Conservation (phyloP, 2,888 invertebrate species). For the Rhagonycha lutea region DNA sequence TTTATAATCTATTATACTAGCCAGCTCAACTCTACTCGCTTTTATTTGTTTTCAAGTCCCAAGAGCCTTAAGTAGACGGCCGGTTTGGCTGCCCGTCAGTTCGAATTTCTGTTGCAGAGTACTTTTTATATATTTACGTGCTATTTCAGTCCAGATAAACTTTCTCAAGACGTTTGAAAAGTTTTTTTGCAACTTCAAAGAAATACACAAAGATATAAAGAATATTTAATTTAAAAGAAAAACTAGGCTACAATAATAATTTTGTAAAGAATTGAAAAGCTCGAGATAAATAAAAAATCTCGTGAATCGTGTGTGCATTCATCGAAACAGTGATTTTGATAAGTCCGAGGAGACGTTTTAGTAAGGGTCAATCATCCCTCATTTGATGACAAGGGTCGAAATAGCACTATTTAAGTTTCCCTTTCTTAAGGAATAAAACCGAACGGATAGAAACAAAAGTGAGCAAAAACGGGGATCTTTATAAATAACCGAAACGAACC, state of each 20-base stretch:
- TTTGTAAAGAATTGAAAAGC: neutral
- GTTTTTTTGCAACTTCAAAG: neutral
- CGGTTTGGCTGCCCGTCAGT: slow-evolving; percentile 31
- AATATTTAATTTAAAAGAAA: slow-evolving; percentile 1
- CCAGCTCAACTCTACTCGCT: slow-evolving; percentile 17
- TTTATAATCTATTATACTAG: slow-evolving; percentile 27
- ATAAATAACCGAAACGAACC: slow-evolving; percentile 3
- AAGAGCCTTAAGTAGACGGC: slow-evolving; percentile 18
- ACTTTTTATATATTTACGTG: slow-evolving; percentile 34
- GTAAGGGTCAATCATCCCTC: slow-evolving; percentile 47
- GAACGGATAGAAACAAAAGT: slow-evolving; percentile 14
- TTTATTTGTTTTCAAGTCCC: slow-evolving; percentile 32
- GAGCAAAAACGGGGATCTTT: slow-evolving; percentile 1
- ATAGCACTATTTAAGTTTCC: slow-evolving; percentile 35
- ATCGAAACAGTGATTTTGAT: slow-evolving; percentile 43
- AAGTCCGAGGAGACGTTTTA: slow-evolving; percentile 41
- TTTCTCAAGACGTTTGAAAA: slow-evolving; percentile 22
- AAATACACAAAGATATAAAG: neutral
- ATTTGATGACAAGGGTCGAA: slow-evolving; percentile 43
- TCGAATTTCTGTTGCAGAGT: slow-evolving; percentile 31
- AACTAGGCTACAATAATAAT: neutral
- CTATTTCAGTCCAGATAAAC: slow-evolving; percentile 24
- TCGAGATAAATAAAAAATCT: neutral
- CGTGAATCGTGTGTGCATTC: slow-evolving; percentile 1
- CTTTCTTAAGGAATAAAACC: slow-evolving; percentile 16